These are phyloP conservation scores for Lepisosteus osseus DNA, from an alignment of 2,113 vertebrate genomes.

Conservation along the genomic window DNA sequence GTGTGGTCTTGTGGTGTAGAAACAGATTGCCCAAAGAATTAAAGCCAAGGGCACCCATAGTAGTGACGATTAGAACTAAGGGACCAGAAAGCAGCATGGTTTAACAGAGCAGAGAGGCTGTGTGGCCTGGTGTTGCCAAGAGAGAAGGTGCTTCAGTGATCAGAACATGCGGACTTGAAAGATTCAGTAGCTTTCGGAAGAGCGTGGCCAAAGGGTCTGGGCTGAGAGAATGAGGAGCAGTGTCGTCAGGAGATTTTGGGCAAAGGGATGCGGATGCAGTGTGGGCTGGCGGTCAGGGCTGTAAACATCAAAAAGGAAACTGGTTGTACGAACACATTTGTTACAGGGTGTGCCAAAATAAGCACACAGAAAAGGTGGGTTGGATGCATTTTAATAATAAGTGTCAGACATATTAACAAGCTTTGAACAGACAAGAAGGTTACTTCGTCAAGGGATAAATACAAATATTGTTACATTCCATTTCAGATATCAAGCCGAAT, in stretches of 20 bases:
- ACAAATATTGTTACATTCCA: not conserved
- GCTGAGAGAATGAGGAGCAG: slow-evolving; percentile 4
- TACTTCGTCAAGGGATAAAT: slow-evolving; percentile 59
- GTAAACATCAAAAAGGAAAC: slow-evolving; percentile 36
- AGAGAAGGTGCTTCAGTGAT: not conserved
- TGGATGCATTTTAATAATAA: slow-evolving; percentile 38
- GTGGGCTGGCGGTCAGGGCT: slow-evolving; percentile 24
- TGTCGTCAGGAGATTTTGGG: not conserved
- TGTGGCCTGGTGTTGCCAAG: not conserved
- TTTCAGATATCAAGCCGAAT: too few relatives aligned
- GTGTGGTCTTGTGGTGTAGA: too few relatives aligned
- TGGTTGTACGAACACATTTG: slow-evolving; percentile 38
- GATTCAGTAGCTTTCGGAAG: too few relatives aligned
- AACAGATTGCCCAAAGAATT: too few relatives aligned
- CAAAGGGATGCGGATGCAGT: slow-evolving; percentile 4
- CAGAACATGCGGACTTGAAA: too few relatives aligned
- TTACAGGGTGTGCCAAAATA: slow-evolving; percentile 48
- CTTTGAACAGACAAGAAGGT: slow-evolving; percentile 49
- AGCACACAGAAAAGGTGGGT: slow-evolving; percentile 33
- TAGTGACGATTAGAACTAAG: too few relatives aligned
- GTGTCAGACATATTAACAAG: slow-evolving; percentile 45
- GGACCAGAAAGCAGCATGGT: not conserved
- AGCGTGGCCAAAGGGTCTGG: not conserved
- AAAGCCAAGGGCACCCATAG: too few relatives aligned
- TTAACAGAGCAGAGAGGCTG: not conserved